These are phyloP conservation scores for Drosophila parvula DNA, from an alignment of 1,140 invertebrate species.

Conservation along the genomic window DNA sequence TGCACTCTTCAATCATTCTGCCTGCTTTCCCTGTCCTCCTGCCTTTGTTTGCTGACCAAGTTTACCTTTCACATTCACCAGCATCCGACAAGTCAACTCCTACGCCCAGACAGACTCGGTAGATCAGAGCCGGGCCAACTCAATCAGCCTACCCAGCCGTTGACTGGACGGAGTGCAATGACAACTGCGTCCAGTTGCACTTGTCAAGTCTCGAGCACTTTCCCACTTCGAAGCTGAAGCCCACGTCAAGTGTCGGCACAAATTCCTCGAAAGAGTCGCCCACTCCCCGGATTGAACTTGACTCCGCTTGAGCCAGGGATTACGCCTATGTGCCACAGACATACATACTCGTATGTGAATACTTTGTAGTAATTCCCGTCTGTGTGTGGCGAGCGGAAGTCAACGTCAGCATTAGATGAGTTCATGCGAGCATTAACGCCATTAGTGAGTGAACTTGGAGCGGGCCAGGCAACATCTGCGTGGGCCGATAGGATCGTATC, in stretches of 20 bases:
- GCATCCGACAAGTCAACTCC: slow-evolving; percentile 23
- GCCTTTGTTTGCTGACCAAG: slow-evolving; percentile 25
- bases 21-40: slow-evolving; percentile 12
- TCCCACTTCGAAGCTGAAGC: slow-evolving; percentile 27
- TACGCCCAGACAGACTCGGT: slow-evolving; percentile 35
- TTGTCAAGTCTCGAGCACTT: slow-evolving; percentile 62
- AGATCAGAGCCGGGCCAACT: slow-evolving; percentile 6
- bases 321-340: slow-evolving; percentile 16
- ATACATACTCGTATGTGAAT: background rate
- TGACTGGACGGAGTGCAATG: slow-evolving; percentile 44
- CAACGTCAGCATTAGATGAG: slow-evolving; percentile 61
- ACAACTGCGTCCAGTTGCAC: slow-evolving; percentile 62
- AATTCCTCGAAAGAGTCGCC: slow-evolving; percentile 65
- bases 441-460: slow-evolving; percentile 12
- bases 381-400: slow-evolving; percentile 61
- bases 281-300: slow-evolving; percentile 67
- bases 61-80: slow-evolving; percentile 57
- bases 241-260: slow-evolving; percentile 24
- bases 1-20: slow-evolving; percentile 4
- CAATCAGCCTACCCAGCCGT: slow-evolving; percentile 18
- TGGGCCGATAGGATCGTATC: slow-evolving; percentile 13
- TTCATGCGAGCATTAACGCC: slow-evolving; percentile 59
- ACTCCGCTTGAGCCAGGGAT: slow-evolving; percentile 30
- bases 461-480: background rate
- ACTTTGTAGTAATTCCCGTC: slow-evolving; percentile 6